phyloP scores from a whole-genome alignment of 2,888 invertebrate genomes.

The Allolobophora icterica region DNA sequence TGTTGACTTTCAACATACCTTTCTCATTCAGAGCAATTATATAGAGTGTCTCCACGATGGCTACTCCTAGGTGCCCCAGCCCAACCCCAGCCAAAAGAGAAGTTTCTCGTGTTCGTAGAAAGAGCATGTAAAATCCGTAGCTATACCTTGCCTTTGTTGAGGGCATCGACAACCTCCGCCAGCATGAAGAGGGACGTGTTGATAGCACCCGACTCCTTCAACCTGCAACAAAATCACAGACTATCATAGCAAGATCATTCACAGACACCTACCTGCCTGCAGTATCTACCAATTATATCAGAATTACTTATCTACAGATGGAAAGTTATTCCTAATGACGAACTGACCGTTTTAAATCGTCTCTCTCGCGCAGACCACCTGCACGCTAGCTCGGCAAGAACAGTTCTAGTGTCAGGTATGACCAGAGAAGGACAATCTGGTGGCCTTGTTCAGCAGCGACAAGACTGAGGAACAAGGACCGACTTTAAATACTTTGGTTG shows the following conservation, averaged over 20 bases:
- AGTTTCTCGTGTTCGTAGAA: neutral
- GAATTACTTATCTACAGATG: neutral
- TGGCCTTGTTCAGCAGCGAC: too few relatives aligned
- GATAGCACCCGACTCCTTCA: slow-evolving; percentile 62
- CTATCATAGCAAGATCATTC: neutral
- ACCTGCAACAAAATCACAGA: slow-evolving; percentile 50
- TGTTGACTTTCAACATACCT: neutral
- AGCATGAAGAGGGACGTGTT: slow-evolving; percentile 61
- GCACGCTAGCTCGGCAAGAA: too few relatives aligned
- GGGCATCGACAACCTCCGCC: slow-evolving; percentile 61
- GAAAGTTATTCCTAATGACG: neutral
- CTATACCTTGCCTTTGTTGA: slow-evolving; percentile 57
- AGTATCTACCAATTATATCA: neutral
- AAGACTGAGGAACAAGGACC: too few relatives aligned
- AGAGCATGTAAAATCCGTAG: neutral
- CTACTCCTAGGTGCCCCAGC: too few relatives aligned
- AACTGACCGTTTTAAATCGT: too few relatives aligned
- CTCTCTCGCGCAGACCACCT: too few relatives aligned
- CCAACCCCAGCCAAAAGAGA: too few relatives aligned
- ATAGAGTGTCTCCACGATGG: too few relatives aligned
- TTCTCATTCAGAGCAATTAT: too few relatives aligned
- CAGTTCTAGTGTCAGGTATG: too few relatives aligned
- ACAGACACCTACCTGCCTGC: neutral
- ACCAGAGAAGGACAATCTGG: too few relatives aligned
- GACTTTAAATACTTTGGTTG: too few relatives aligned